phyloP scores from a whole-genome alignment of 2,113 vertebrate species.

The Perccottus glenii region DNA sequence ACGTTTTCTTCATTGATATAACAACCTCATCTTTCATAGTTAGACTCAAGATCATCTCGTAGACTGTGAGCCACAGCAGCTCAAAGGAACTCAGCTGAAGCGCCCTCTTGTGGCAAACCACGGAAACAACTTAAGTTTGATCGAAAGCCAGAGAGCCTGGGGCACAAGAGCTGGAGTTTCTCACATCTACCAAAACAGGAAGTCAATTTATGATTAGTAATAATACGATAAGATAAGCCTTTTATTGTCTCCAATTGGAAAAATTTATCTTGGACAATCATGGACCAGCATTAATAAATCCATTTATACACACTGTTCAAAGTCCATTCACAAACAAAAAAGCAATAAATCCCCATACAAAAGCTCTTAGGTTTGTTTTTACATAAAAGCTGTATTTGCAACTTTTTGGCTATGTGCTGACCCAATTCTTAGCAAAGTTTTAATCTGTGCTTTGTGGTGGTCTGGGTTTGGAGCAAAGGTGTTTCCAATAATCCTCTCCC shows the following conservation, averaged over 20 bases:
- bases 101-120: slow-evolving; percentile 68
- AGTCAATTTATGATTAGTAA: neutral
- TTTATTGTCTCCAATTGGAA: no score
- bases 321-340: no score
- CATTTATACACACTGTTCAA: no score
- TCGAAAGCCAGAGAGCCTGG: neutral
- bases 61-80: slow-evolving; percentile 8
- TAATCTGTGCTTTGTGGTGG: neutral
- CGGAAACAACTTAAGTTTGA: neutral
- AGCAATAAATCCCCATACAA: no score
- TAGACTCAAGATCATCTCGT: slow-evolving; percentile 4
- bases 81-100: slow-evolving; percentile 15
- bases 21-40: slow-evolving; percentile 30
- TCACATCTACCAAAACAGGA: neutral
- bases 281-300: no score
- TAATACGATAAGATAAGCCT: neutral
- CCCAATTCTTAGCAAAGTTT: slow-evolving; percentile 2
- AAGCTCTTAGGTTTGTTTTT: no score
- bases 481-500: slow-evolving; percentile 23
- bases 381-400: no score
- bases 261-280: no score
- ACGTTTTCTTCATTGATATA: slow-evolving; percentile 5
- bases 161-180: neutral
- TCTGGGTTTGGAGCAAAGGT: slow-evolving; percentile 4
- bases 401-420: neutral